phyloP scores from a whole-genome alignment of 2,113 vertebrate genomes.

The Corythornis madagascariensis region DNA sequence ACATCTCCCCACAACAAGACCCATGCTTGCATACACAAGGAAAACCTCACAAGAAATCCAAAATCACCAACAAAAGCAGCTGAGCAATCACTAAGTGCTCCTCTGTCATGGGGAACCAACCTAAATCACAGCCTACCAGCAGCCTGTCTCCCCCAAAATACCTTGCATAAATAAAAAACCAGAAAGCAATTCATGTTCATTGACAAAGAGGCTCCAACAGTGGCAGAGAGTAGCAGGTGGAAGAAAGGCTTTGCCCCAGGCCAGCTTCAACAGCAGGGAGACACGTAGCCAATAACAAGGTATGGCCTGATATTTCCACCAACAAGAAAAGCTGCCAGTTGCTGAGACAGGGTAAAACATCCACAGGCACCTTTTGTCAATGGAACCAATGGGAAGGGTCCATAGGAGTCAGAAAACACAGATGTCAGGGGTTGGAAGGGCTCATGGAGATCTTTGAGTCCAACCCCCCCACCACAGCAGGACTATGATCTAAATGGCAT shows the following conservation, averaged over 20 bases:
- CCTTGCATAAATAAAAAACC: background rate
- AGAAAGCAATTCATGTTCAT: background rate
- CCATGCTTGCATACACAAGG: background rate
- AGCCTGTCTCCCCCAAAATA: background rate
- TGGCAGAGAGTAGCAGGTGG: background rate
- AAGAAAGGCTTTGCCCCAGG: slow-evolving; percentile 60
- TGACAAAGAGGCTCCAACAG: background rate
- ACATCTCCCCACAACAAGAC: background rate
- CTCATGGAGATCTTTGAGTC: too few species aligned
- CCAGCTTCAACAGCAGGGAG: background rate
- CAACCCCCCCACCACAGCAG: too few species aligned
- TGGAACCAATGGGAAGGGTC: background rate
- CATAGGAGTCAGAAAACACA: background rate
- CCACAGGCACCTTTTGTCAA: slow-evolving; percentile 45
- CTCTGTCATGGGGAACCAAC: background rate
- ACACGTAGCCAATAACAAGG: slow-evolving; percentile 51
- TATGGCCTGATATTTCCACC: slow-evolving; percentile 58
- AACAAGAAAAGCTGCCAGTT: slow-evolving; percentile 58
- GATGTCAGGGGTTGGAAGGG: too few species aligned
- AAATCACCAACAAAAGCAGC: slow-evolving; percentile 23
- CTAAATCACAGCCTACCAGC: background rate
- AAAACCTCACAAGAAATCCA: slow-evolving; percentile 33
- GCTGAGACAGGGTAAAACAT: slow-evolving; percentile 59
- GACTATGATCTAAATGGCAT: background rate
- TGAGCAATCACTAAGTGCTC: slow-evolving; percentile 19